Evolutionary conservation across 2,797 vertebrate genomes (phyloP), one percentile per base, ranked within the genome.

Genomic region (Galaxias olidus): DNA sequence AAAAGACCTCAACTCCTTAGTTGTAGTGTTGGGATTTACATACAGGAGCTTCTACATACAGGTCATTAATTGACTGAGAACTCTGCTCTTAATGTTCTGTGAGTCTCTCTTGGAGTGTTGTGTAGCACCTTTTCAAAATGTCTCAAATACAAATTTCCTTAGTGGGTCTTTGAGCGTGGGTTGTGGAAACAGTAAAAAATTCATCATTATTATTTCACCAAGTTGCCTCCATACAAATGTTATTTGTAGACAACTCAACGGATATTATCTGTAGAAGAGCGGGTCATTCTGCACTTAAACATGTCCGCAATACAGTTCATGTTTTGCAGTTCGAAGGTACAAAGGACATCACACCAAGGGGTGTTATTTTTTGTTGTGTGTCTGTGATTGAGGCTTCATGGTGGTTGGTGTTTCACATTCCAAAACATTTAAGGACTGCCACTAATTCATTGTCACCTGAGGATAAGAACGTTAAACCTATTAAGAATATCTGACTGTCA

Each of bases 181-280:
- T 30, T 30, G 30, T 30, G 30, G 30, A 30, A 30, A 30, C 71
- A 44, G 58, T 12, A 53, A 71, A n/a, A 79, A 75, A 76, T 46
- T 62, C 75, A 69, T 81, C 77, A 87, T 87, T 53, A 79, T 83
- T 86, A 87, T 87, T 86, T 87, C 55, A 87, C 73, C 0, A 48
- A 45, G 65, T 68, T 75, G 68, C 76, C 76, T 69, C 69, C 72
- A 4, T 18, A 69, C 75, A 64, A 82, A 54, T 70, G 73, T 77
- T 74, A 78, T 80, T 76, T 72, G 72, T 70, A 68, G 69, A 76
- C 64, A 61, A 65, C 60, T 10, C 47, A 15, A 45, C 69, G 59
- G 62, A 72, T 65, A 76, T 59, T 60, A 72, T 57, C 64, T 50
- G 47, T 59, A 66, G 61, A 80, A 64, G 60, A 78, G 55, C 56